phyloP scores from a whole-genome alignment of 2,888 invertebrate species.

The Nebria salina region DNA sequence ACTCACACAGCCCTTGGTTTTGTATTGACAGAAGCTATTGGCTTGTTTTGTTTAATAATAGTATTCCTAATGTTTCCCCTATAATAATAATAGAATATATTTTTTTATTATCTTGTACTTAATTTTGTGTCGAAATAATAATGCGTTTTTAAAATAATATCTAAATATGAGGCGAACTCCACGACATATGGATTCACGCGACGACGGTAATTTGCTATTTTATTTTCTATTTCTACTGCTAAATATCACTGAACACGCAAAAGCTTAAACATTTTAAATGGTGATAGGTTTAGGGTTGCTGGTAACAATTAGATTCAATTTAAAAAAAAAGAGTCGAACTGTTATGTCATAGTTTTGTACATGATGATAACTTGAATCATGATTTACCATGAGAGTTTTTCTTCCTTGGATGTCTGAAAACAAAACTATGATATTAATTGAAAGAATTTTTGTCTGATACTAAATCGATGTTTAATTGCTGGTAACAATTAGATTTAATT shows the following conservation, averaged over 20 bases:
- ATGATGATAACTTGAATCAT: constrained; percentile 51
- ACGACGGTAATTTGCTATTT: background rate
- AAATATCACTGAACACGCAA: constrained; percentile 56
- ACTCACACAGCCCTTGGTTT: constrained; percentile 96
- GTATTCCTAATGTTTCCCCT: constrained; percentile 87
- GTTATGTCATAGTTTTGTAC: constrained; percentile 39
- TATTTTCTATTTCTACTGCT: background rate
- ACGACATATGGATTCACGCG: constrained; percentile 4
- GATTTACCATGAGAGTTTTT: constrained; percentile 49
- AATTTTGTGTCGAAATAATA: background rate
- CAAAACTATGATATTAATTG: constrained; percentile 29
- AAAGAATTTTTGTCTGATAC: background rate
- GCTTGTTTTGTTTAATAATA: constrained; percentile 98
- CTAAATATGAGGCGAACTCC: background rate
- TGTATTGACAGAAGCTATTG: constrained; percentile 98
- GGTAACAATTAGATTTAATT: too few species aligned
- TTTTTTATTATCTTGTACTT: constrained; percentile 23
- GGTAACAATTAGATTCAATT: too few species aligned
- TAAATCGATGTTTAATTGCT: background rate
- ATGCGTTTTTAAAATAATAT: constrained; percentile 7
- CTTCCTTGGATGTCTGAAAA: constrained; percentile 57
- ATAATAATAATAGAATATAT: constrained; percentile 76
- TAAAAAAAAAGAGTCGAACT: background rate
- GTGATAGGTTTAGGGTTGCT: too few species aligned
- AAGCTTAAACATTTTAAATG: background rate